Evolutionary conservation across 2,113 vertebrate species (phyloP), one percentile per base, ranked within the genome.

Genomic region (Hippocampus guttulatus): DNA sequence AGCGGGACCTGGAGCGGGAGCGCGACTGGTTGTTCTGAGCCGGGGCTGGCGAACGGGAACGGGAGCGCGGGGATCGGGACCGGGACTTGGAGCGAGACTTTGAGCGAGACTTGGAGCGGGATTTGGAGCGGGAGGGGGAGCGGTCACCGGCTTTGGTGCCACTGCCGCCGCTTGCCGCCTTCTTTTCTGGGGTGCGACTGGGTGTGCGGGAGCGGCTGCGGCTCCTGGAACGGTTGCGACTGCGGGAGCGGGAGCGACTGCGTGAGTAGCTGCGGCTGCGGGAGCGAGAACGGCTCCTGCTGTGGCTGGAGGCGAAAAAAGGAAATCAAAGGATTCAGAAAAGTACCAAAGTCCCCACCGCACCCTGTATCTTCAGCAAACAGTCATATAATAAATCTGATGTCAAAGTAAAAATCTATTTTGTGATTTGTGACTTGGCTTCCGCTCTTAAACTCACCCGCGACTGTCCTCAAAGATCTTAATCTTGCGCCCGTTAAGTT

Each of bases 381-480:
- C 5, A 38, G 33, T 6, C 33, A 5, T 45, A 45, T 14, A 45
- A 45, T 14, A 14, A 45, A 45, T 2, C 33, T 5, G 33, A 38
- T 38, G 33, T 38, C 33, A 45, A 45, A 45, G 3, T 15, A 49
- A 49, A 49, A 49, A 12, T 49, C 4, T 5, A 49, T 16, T 16
- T 16, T 15, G 47, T 16, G 15, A 18, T 49, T 49, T 18, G 8
- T 11, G 41, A 8, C 41, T 11, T 12, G 8, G 41, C 43, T 45
- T 45, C 43, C 43, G 14, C 10, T 18, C 47, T 18, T 6, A 14
- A 8, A 71, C 55, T 69, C 78, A 95, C 95, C 93, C 92, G 84
- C 94, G 94, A 80, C 93, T 92, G 81, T 97, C 95, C 86, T 97
- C 95, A 76, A 88, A 94, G 77, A 97, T 89, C 79, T 95, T 96